A percentile compares a stretch with the other conserved stretches of the same genome.
These are phyloP conservation scores for Tenthredo scrophulariae DNA, from an alignment of 2,888 invertebrate genomes.

Conservation along the genomic window DNA sequence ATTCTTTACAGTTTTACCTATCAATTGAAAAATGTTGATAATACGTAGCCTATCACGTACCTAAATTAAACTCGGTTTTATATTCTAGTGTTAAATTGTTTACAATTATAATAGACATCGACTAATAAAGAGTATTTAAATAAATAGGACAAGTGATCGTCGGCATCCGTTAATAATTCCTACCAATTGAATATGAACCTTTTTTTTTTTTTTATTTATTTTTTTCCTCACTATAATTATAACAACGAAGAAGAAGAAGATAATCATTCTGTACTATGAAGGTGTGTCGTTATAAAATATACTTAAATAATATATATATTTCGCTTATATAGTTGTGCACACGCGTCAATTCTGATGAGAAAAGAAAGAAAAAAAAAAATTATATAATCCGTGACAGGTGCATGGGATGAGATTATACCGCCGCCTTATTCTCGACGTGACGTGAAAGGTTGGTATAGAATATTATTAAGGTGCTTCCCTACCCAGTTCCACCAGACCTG, in stretches of 20 bases:
- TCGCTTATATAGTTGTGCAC: neutral
- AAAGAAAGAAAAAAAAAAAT: neutral
- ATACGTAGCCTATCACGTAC: neutral
- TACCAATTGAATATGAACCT: neutral
- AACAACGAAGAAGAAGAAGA: too few relatives aligned
- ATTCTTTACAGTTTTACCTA: too few relatives aligned
- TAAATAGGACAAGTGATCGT: slow-evolving; percentile 23
- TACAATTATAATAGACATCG: neutral
- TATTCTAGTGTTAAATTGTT: neutral
- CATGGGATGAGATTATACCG: neutral
- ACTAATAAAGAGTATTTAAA: slow-evolving; percentile 26
- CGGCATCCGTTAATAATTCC: neutral
- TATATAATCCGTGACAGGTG: slow-evolving; percentile 3
- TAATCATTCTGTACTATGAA: neutral
- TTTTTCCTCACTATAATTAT: neutral
- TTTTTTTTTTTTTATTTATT: neutral
- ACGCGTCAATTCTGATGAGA: neutral
- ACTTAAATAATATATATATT: neutral
- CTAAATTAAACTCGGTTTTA: neutral
- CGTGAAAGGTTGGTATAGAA: neutral
- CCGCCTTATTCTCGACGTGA: neutral
- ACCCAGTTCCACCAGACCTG: too few relatives aligned
- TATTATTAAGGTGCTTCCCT: too few relatives aligned
- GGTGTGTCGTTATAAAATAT: neutral
- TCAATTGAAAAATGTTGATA: neutral